Evolutionary conservation across 1,140 invertebrate genomes (phyloP).

Genomic region (Orchesella cincta): DNA sequence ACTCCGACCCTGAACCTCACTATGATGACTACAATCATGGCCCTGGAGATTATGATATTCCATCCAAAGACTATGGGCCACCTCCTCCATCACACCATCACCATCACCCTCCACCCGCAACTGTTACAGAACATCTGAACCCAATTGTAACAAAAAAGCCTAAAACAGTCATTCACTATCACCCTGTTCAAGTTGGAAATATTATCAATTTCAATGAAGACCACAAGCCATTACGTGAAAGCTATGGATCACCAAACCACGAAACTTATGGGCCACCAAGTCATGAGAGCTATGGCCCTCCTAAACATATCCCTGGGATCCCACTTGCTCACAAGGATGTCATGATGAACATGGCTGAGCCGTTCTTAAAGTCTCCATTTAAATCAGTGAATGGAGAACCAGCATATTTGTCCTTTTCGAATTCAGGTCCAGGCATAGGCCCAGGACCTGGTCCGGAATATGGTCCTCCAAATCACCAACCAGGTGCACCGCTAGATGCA

Average conservation of each 20-base stretch:
- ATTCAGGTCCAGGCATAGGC: too few species aligned
- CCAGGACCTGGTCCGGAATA: background rate
- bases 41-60: background rate
- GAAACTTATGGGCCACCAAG: background rate
- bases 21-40: background rate
- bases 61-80: background rate
- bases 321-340: background rate
- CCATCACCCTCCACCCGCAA: background rate
- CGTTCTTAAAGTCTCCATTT: conserved; percentile 1
- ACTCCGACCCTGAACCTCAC: background rate
- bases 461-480: background rate
- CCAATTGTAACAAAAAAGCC: conserved; percentile 9
- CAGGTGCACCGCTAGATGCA: background rate
- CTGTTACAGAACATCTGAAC: background rate
- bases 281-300: background rate
- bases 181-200: conserved; percentile 31
- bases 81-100: background rate
- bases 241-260: background rate
- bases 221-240: background rate
- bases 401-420: background rate
- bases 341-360: background rate
- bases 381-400: background rate
- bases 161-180: conserved; percentile 40
- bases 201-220: conserved; percentile 15
- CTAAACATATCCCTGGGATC: background rate